A percentile compares a stretch with the other conserved stretches of the same genome.
phyloP scores from a whole-genome alignment of 2,797 vertebrate genomes.

The Gallinago nigripennis region DNA sequence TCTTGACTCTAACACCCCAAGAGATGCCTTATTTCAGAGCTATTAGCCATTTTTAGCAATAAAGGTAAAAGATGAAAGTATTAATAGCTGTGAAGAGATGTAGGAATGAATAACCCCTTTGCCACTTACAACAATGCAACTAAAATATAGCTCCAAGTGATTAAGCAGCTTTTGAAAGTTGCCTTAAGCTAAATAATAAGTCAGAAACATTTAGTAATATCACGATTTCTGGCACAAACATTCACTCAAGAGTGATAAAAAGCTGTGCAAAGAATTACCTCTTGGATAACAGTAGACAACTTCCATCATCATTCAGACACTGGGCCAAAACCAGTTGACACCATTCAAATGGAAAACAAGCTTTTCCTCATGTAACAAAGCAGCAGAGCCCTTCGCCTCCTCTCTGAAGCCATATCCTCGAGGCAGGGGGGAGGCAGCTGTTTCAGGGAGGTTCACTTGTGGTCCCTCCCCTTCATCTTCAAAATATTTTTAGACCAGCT shows the following conservation, averaged over 20 bases:
- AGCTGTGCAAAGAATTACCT: not conserved
- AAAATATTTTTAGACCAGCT: not conserved
- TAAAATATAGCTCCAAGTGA: not conserved
- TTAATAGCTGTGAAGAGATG: not conserved
- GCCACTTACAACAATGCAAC: not conserved
- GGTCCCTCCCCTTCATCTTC: not conserved
- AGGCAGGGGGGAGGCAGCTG: not conserved
- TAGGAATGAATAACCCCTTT: not conserved
- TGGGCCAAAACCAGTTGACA: not conserved
- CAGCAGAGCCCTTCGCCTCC: not conserved
- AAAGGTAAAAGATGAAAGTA: not conserved
- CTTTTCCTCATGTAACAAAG: not conserved
- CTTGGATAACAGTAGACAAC: not conserved
- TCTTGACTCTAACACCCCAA: not conserved
- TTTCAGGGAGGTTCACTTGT: no score
- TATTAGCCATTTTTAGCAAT: not conserved
- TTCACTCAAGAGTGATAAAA: not conserved
- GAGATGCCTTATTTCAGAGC: not conserved
- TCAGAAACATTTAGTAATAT: not conserved
- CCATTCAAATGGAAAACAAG: not conserved
- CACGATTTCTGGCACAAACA: not conserved
- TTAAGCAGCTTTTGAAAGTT: not conserved
- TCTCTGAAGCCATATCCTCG: fast-evolving
- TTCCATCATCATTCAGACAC: not conserved
- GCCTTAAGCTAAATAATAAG: not conserved